phyloP scores from a whole-genome alignment of 2,797 vertebrate species.

The Poeciliopsis presidionis region DNA sequence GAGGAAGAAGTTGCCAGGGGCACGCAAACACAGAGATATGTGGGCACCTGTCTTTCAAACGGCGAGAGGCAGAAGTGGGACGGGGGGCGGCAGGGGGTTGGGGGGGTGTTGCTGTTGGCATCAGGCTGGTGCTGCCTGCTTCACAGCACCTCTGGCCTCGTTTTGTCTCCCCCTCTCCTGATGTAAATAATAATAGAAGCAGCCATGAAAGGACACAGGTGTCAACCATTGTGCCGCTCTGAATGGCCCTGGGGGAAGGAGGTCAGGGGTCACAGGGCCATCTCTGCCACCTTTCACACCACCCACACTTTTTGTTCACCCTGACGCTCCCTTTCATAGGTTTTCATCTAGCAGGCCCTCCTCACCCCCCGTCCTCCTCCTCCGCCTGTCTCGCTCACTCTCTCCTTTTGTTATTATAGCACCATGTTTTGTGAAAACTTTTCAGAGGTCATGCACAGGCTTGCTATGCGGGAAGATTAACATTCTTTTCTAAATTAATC shows the following conservation, averaged over 20 bases:
- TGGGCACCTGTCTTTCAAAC: constrained; percentile 48
- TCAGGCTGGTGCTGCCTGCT: constrained; percentile 64
- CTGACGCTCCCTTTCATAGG: constrained; percentile 64
- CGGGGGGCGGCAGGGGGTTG: neutral
- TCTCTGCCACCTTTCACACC: constrained; percentile 70
- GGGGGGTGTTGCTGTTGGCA: constrained; percentile 39
- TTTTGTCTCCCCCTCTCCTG: constrained; percentile 64
- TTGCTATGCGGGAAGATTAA: constrained; percentile 60
- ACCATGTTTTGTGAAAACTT: constrained; percentile 75
- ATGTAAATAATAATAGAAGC: constrained; percentile 84
- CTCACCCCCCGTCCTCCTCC: neutral
- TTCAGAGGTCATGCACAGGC: constrained; percentile 62
- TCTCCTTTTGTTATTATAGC: constrained; percentile 73
- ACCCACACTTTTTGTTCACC: constrained; percentile 72
- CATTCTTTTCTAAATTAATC: constrained; percentile 64
- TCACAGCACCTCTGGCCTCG: constrained; percentile 68
- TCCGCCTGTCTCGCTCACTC: constrained; percentile 37
- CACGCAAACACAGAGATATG: constrained; percentile 4
- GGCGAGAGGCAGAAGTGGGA: constrained; percentile 1
- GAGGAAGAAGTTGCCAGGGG: constrained; percentile 40
- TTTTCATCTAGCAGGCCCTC: constrained; percentile 40
- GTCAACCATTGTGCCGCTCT: constrained; percentile 82
- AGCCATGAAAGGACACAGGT: constrained; percentile 85
- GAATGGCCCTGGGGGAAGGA: constrained; percentile 74
- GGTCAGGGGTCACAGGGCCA: constrained; percentile 73